A percentile compares a stretch with the other conserved stretches of the same genome.
Evolutionary conservation across 2,888 invertebrate genomes (phyloP).

Genomic region (Neoaliturus tenellus): DNA sequence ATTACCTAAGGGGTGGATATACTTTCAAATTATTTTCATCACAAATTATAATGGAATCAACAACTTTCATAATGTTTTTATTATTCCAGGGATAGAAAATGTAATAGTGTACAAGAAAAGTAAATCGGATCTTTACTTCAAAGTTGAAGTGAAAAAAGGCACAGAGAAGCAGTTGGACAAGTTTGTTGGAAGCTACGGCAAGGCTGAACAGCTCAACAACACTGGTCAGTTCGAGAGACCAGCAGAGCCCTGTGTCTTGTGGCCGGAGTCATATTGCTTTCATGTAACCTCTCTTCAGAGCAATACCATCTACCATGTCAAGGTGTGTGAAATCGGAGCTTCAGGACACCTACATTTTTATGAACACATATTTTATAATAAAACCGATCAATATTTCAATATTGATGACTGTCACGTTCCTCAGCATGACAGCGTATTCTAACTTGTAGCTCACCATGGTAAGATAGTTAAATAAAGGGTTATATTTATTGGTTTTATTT

Average conservation of each 20-base stretch:
- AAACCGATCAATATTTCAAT: too few relatives aligned
- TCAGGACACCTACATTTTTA: too few relatives aligned
- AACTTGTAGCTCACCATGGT: too few relatives aligned
- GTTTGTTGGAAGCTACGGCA: neutral
- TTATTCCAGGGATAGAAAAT: conserved; percentile 14
- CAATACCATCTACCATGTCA: neutral
- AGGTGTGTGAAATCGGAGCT: neutral
- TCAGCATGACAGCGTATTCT: too few relatives aligned
- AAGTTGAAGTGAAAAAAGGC: conserved; percentile 2
- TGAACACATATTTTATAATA: too few relatives aligned
- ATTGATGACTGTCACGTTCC: too few relatives aligned
- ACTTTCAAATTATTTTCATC: too few relatives aligned
- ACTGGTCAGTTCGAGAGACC: neutral
- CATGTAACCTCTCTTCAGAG: neutral
- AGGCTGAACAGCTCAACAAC: neutral
- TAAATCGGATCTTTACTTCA: neutral
- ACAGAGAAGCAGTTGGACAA: conserved; percentile 12
- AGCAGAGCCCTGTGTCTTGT: conserved; percentile 6
- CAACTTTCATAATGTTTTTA: neutral
- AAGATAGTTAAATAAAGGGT: too few relatives aligned
- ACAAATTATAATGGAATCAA: too few relatives aligned
- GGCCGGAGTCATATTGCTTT: conserved; percentile 18
- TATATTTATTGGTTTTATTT: too few relatives aligned
- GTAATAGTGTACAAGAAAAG: conserved; percentile 14
- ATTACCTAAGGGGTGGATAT: too few relatives aligned